Evolutionary conservation across 2,113 vertebrate genomes (phyloP), one percentile per base, ranked within the genome.

Genomic region (Globicephala melas): DNA sequence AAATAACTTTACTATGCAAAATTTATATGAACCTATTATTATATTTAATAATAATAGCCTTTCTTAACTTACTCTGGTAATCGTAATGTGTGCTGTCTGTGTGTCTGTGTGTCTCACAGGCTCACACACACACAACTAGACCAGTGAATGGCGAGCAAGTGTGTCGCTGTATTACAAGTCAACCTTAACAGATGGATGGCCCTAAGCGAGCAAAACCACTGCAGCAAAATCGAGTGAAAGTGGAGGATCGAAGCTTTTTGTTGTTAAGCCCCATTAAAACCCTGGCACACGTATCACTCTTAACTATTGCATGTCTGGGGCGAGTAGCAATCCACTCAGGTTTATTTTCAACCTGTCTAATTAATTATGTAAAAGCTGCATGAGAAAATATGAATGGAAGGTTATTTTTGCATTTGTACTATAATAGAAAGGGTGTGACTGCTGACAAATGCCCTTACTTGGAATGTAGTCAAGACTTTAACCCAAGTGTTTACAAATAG

Each of bases 181-280:
- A 96, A 47, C 97, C 88, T 96, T 98, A 98, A 98, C 99, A 99
- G 99, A 98, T 98, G 99, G 98, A 98, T 98, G 98, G 98, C 98
- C 98, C 98, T 98, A 58, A 99, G 98, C 98, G 97, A 98, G 97
- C 98, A 98, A 94, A 98, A 96, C 98, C 98, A 98, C 97, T 91
- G 95, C 97, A 89, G 93, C 97, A 98, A 97, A 97, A 98, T 96
- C 96, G 76, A 97, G 97, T 92, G 98, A 97, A 98, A 98, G 98
- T 97, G 82, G 97, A 98, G 95, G 96, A 95, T 89, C 97, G 96
- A 98, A 97, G 98, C 98, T 97, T 98, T 98, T 97, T 98, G 98
- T 98, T 98, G 98, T 97, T 98, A 97, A 98, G 96, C 97, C 98
- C 97, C 98, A 98, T 98, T 98, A 98, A 98, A 98, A 97, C 95